These are phyloP conservation scores for Condylura cristata DNA, from an alignment of 2,113 vertebrate species.

Conservation along the genomic window DNA sequence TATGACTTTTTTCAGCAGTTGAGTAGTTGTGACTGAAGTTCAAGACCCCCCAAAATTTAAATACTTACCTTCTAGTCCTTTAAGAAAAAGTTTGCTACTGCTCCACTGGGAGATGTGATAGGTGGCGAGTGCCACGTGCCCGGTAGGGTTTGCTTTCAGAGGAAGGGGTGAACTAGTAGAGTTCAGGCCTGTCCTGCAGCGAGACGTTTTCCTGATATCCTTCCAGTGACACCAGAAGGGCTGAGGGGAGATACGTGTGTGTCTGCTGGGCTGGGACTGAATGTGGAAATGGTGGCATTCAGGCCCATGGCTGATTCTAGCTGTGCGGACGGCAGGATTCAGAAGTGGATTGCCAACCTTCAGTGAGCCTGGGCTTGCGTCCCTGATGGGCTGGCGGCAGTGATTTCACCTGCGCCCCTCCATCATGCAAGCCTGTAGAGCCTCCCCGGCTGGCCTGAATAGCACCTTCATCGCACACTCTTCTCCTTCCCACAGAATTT, in stretches of 20 bases:
- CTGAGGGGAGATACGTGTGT: neutral
- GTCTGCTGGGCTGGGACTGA: neutral
- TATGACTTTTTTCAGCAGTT: neutral
- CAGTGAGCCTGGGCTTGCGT: neutral
- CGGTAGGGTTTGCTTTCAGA: neutral
- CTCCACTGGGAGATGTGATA: neutral
- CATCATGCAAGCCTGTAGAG: neutral
- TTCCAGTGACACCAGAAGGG: neutral
- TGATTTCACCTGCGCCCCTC: neutral
- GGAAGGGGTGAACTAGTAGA: neutral
- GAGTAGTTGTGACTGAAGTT: neutral
- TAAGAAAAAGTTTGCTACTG: neutral
- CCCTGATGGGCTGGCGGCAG: neutral
- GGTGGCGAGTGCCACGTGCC: neutral
- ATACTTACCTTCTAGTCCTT: neutral
- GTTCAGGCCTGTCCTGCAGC: neutral
- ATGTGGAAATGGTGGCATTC: neutral
- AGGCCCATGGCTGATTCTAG: neutral
- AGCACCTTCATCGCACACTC: neutral
- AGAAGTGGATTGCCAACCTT: neutral
- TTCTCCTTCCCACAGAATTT: constrained; percentile 82
- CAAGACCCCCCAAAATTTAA: neutral
- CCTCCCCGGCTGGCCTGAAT: neutral
- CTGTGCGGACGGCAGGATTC: neutral
- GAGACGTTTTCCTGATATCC: neutral